Conservation (phyloP, 2,113 vertebrate species). For the Anarhynchus alexandrinus region DNA sequence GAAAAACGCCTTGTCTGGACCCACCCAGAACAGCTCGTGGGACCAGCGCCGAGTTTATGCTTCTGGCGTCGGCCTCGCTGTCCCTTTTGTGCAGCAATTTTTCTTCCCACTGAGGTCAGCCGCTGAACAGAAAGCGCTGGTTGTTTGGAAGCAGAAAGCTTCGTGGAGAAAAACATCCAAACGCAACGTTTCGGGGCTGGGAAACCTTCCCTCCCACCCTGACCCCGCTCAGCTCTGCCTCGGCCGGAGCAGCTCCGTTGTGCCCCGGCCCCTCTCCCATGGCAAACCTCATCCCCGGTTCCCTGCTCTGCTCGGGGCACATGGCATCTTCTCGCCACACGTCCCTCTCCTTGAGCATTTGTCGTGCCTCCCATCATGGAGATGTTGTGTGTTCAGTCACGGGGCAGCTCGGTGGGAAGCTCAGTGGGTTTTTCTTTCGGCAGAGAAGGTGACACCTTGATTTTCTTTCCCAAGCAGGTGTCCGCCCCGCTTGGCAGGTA, state of each 20-base stretch:
- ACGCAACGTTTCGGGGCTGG: accelerated
- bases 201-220: background rate
- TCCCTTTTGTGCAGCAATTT: constrained; percentile 33
- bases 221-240: background rate
- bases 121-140: background rate
- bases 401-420: background rate
- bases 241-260: background rate
- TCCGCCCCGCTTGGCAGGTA: background rate
- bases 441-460: background rate
- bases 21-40: constrained; percentile 1
- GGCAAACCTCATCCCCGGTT: accelerated
- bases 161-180: background rate
- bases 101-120: constrained; percentile 44
- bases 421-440: background rate
- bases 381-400: accelerated
- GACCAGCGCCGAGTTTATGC: background rate
- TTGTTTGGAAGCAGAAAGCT: constrained; percentile 21
- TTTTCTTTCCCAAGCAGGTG: background rate
- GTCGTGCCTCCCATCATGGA: accelerated
- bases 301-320: background rate
- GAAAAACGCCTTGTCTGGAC: background rate
- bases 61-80: background rate
- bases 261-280: accelerated
- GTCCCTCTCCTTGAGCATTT: background rate
- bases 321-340: background rate